Evolutionary conservation across 2,888 invertebrate genomes (phyloP).

Genomic region (Eupithecia centaureata): DNA sequence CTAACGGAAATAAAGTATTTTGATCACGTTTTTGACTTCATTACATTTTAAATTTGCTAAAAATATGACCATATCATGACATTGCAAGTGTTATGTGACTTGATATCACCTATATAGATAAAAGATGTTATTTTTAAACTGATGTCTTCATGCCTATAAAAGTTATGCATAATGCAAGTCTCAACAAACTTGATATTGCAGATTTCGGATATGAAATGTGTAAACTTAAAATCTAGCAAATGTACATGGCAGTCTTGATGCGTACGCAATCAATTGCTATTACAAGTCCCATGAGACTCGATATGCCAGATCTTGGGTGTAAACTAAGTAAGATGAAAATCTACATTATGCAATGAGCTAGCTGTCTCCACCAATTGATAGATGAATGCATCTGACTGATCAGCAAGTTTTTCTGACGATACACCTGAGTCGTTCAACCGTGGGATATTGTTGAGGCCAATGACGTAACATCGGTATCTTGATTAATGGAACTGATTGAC

Average conservation of each 20-base stretch:
- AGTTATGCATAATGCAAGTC: not conserved
- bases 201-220: too few relatives aligned
- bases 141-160: too few relatives aligned
- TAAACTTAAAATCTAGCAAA: not conserved
- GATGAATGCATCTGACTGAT: slow-evolving; percentile 46
- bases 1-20: not conserved
- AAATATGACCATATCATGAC: not conserved
- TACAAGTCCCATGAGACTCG: not conserved
- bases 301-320: not conserved
- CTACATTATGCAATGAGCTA: slow-evolving; percentile 14
- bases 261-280: not conserved
- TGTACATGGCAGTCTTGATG: not conserved
- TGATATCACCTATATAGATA: too few relatives aligned
- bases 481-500: slow-evolving; percentile 77
- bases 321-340: not conserved
- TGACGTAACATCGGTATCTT: slow-evolving; percentile 62
- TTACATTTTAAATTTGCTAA: not conserved
- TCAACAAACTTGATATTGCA: not conserved
- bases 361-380: slow-evolving; percentile 19
- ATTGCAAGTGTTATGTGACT: not conserved
- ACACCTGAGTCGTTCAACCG: slow-evolving; percentile 58
- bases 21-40: not conserved
- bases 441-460: slow-evolving; percentile 62
- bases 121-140: too few relatives aligned
- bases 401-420: slow-evolving; percentile 61